These are phyloP conservation scores for Emys orbicularis DNA, from an alignment of 2,797 vertebrate genomes.

Conservation along the genomic window DNA sequence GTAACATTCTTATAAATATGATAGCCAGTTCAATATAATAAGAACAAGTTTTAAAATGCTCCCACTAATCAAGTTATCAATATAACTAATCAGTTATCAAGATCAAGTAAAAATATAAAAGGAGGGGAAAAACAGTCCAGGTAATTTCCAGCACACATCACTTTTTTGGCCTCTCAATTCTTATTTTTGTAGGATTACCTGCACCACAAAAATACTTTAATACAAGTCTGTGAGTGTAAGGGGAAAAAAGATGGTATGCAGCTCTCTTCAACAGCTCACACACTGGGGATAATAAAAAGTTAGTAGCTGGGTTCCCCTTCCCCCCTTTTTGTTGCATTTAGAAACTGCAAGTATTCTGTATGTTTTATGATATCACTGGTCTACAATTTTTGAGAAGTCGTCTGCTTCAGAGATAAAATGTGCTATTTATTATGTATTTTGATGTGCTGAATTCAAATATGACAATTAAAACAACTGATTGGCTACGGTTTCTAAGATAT, in stretches of 20 bases:
- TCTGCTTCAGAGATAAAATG: no score
- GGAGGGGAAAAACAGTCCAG: rapidly evolving
- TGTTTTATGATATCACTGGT: rapidly evolving
- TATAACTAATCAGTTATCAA: not conserved
- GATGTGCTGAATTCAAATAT: no score
- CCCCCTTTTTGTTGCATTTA: not conserved
- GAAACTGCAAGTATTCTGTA: not conserved
- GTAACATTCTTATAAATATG: not conserved
- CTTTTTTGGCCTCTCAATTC: not conserved
- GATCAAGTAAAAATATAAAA: rapidly evolving
- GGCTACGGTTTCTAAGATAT: no score
- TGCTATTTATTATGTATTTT: no score
- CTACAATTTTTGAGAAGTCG: no score
- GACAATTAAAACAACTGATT: no score
- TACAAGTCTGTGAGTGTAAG: not conserved
- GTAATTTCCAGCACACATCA: not conserved
- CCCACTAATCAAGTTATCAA: not conserved
- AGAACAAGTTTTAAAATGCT: not conserved
- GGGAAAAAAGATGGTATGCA: not conserved
- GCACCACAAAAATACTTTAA: not conserved
- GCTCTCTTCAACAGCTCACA: not conserved
- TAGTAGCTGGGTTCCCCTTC: not conserved
- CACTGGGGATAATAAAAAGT: not conserved
- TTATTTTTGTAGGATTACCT: not conserved
- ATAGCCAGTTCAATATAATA: not conserved